Evolutionary conservation across 2,888 invertebrate genomes (phyloP).

Genomic region (Spatulosminthurus flaviceps): DNA sequence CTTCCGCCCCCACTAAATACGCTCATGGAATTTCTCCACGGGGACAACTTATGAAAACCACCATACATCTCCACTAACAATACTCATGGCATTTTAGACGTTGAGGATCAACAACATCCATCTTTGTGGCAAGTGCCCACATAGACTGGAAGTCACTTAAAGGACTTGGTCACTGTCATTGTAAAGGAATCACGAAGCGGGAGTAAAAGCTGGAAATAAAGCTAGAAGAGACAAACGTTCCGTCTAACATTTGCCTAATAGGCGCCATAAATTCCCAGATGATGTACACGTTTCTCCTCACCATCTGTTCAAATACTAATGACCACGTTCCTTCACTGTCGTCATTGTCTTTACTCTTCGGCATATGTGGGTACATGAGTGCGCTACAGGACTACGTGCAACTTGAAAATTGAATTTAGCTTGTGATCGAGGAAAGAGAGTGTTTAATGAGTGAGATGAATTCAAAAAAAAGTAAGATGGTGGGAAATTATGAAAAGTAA

Average conservation of each 20-base stretch:
- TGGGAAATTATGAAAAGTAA: background rate
- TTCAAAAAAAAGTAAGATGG: background rate
- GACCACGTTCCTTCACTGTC: background rate
- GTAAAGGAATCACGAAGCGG: background rate
- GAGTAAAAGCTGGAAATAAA: background rate
- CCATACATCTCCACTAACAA: constrained; percentile 11
- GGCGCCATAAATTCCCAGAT: constrained; percentile 13
- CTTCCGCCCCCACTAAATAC: background rate
- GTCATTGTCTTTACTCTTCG: background rate
- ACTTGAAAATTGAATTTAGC: background rate
- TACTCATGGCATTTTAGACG: constrained; percentile 10
- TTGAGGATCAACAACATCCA: background rate
- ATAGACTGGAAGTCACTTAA: background rate
- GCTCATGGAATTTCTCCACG: constrained; percentile 30
- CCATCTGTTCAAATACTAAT: constrained; percentile 10
- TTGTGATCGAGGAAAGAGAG: background rate
- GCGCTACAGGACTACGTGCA: background rate
- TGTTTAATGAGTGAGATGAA: background rate
- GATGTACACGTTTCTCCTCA: background rate
- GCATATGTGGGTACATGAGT: no score
- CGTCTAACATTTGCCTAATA: background rate
- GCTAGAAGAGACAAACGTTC: background rate
- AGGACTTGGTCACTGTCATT: constrained; percentile 10
- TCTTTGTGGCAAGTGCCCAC: no score
- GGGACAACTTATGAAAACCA: constrained; percentile 18